Conservation (phyloP, 2,888 invertebrate species). For the Ditylenchus weischeri region DNA sequence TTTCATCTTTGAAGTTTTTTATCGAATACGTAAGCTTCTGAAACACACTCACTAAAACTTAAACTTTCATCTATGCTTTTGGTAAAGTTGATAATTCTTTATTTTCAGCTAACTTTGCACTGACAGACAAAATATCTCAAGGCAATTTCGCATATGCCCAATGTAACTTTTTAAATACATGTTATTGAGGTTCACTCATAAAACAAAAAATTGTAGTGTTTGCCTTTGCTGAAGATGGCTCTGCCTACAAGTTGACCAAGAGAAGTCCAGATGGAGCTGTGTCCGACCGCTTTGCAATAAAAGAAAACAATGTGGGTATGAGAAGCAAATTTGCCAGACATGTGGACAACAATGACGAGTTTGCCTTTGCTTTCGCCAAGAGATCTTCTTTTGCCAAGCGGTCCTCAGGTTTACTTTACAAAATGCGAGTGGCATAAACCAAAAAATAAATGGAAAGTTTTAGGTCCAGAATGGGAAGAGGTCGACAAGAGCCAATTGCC, state of each 20-base stretch:
- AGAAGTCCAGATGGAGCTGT: slow-evolving; percentile 17
- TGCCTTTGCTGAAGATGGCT: slow-evolving; percentile 30
- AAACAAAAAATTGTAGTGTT: slow-evolving; percentile 23
- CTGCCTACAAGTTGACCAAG: slow-evolving; percentile 25
- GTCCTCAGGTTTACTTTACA: background rate
- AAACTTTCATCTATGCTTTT: no score
- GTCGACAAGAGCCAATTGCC: slow-evolving; percentile 2
- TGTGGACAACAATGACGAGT: slow-evolving; percentile 16
- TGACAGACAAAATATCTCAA: slow-evolving; percentile 33
- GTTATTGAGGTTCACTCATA: background rate
- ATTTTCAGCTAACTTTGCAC: slow-evolving; percentile 19
- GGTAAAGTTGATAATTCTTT: no score
- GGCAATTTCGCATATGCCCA: slow-evolving; percentile 33
- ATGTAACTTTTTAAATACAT: slow-evolving; percentile 16
- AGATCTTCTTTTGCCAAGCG: slow-evolving; percentile 22
- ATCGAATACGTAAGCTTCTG: no score
- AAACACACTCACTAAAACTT: no score
- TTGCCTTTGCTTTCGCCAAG: slow-evolving; percentile 34
- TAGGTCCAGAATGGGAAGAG: slow-evolving; percentile 5
- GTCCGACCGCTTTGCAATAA: slow-evolving; percentile 25
- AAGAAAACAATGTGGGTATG: slow-evolving; percentile 16
- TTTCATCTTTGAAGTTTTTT: no score
- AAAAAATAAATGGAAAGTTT: background rate
- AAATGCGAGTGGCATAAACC: background rate
- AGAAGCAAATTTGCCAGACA: slow-evolving; percentile 28